phyloP scores from a whole-genome alignment of 2,797 vertebrate genomes.

The Centroberyx gerrardi region DNA sequence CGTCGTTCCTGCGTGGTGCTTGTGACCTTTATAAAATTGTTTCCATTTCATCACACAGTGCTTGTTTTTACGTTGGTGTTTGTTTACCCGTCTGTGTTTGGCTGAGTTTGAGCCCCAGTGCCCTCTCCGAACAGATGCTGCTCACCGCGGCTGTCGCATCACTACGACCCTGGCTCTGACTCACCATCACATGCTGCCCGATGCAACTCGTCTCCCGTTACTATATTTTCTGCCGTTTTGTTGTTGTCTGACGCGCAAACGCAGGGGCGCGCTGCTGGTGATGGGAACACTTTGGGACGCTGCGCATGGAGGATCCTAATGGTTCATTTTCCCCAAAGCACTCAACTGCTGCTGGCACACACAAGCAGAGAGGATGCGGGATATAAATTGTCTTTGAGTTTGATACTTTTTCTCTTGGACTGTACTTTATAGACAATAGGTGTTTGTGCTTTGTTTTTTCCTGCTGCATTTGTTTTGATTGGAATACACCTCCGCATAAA shows the following conservation, averaged over 20 bases:
- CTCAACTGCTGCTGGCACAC: background rate
- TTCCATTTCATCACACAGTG: conserved; percentile 32
- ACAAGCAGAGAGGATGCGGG: conserved; percentile 4
- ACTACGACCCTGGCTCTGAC: conserved; percentile 57
- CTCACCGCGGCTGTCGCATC: conserved; percentile 52
- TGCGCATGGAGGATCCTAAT: conserved; percentile 18
- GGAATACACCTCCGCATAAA: conserved; percentile 1
- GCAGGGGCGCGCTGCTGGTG: conserved; percentile 21
- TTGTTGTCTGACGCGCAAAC: conserved; percentile 40
- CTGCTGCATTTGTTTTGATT: conserved; percentile 3
- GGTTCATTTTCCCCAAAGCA: background rate
- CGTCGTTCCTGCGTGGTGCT: conserved; percentile 62
- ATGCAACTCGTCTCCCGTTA: conserved; percentile 9
- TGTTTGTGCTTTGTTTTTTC: background rate
- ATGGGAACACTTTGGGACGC: conserved; percentile 32
- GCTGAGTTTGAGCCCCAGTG: conserved; percentile 46
- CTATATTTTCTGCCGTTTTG: conserved; percentile 29
- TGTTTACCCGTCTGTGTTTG: conserved; percentile 67
- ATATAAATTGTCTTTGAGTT: conserved; percentile 12
- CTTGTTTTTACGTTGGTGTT: conserved; percentile 72
- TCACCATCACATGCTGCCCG: conserved; percentile 63
- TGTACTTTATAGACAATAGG: background rate
- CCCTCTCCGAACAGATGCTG: conserved; percentile 32
- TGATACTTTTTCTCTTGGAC: background rate
- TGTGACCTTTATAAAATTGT: conserved; percentile 69